Conservation (phyloP, 2,797 vertebrate species). For the Microhierax caerulescens region DNA sequence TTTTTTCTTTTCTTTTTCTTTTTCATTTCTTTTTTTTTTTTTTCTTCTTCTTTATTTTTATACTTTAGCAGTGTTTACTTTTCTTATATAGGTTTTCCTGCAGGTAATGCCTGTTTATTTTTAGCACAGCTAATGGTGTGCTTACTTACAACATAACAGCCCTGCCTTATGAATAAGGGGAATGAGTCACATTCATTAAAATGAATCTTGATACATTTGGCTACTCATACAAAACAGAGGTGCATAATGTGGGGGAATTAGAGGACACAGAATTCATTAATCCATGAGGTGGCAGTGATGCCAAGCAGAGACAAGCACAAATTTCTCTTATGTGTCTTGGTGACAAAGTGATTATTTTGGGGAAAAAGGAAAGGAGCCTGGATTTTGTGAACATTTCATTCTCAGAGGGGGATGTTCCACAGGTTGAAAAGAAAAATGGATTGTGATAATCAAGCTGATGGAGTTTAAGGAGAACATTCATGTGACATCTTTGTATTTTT, state of each 20-base stretch:
- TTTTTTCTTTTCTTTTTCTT: background rate
- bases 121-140: constrained; percentile 67
- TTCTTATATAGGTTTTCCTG: constrained; percentile 53
- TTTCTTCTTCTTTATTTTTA: background rate
- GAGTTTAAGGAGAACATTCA: background rate
- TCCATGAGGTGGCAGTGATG: constrained; percentile 71
- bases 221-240: constrained; percentile 60
- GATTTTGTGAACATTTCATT: constrained; percentile 15
- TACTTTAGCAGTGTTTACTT: constrained; percentile 28
- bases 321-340: constrained; percentile 47
- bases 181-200: constrained; percentile 75
- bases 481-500: background rate
- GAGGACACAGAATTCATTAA: constrained; percentile 75
- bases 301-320: constrained; percentile 62
- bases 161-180: constrained; percentile 66
- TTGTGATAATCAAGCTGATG: background rate
- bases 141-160: constrained; percentile 61
- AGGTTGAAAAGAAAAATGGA: constrained; percentile 13
- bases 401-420: background rate
- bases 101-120: constrained; percentile 73
- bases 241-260: constrained; percentile 62
- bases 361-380: constrained; percentile 29
- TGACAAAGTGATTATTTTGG: constrained; percentile 46
- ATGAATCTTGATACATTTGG: constrained; percentile 73
- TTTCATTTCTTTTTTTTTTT: background rate